Evolutionary conservation across 2,113 vertebrate genomes (phyloP), one percentile per base, ranked within the genome.

Genomic region (Laterallus jamaicensis): DNA sequence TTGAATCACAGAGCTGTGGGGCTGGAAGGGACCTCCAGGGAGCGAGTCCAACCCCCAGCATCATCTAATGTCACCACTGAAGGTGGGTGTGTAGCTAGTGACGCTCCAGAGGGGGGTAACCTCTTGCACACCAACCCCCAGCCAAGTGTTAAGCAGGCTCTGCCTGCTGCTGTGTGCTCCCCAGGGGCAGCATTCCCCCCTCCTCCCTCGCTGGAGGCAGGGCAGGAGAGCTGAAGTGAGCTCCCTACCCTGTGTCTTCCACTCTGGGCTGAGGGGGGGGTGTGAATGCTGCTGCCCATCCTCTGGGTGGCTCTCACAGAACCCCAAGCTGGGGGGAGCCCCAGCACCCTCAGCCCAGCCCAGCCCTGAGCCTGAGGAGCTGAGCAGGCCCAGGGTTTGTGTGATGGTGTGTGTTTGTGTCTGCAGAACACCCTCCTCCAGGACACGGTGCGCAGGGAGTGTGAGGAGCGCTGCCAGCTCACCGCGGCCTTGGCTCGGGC

Each of bases 401-500:
- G 22, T 24, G 5, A 19, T 2, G 66, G 66, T 26, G 3, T 59
- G 71, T 60, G 44, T 89, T 82, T 98, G 68, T 97, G 80, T 80
- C 97, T 95, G 66, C 97, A 99, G 99, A 99, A 98, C 24, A 47
- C 79, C 12, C 90, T 99, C 69, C 98, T 99, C 85, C 98, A 99
- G 97, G 99, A 99, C 75, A 99, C 98, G 1, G 99, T 99, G 56
- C 98, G 98, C 37, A 97, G 97, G 49, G 99, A 99, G 97, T 99
- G 99, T 82, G 98, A 98, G 97, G 99, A 99, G 95, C 98, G 99
- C 93, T 98, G 97, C 88, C 98, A 98, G 90, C 98, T 99, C 90
- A 99, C 98, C 2, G 98, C 98, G 42, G 98, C 98, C 24, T 94
- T 99, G 95, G 95, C 97, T 91, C 97, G 95, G 64, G 98, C 98